Base-by-base conservation (phyloP, 2,113 vertebrate genomes). In the Microcebus murinus region DNA sequence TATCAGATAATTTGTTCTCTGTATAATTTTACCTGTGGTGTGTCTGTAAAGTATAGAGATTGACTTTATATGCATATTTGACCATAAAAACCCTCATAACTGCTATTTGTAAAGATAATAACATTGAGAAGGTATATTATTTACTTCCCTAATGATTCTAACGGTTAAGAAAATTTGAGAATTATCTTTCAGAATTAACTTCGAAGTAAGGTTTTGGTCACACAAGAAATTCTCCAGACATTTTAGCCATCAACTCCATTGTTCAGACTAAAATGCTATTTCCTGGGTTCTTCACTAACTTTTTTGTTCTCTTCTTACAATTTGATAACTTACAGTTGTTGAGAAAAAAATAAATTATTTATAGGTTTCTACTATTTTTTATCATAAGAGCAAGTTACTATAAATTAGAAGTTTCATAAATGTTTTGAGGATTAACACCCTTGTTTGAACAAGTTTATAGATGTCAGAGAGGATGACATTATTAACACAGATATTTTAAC, bases 1-100 rank as follows among this genome's bases (percentile, higher is more conserved):
- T 55, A 84, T 81, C 76, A 90, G 92, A 77, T 91, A 81, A 89
- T 89, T 91, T 36, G 8, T 94, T 95, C 68, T 90, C 85, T 82
- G 42, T 86, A 36, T 94, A 88, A 88, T 95, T 88, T 94, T 95
- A 84, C 39, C 70, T 82, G 29, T 73, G 11, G 25, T 57, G 0
- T 50, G 23, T 76, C 57, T 65, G 21, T 82, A 59, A 89, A 95
- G 31, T 68, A 80, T 68, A 42, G 42, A 83, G 15, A 82, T 55
- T 74, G 48, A 82, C 52, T 94, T 86, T 83, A 63, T 45, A 65
- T 70, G 42, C 42, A 57, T 79, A 87, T 63, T 79, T 87, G 57
- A 96, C 65, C 63, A 57, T 67, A 80, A 88, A 85, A 81, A 5
- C 14, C 6, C 57, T 68, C 2, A 59, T 73, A 79, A 57, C 7